Evolutionary conservation across 2,113 vertebrate genomes (phyloP).

Genomic region (Coreoperca whiteheadi): DNA sequence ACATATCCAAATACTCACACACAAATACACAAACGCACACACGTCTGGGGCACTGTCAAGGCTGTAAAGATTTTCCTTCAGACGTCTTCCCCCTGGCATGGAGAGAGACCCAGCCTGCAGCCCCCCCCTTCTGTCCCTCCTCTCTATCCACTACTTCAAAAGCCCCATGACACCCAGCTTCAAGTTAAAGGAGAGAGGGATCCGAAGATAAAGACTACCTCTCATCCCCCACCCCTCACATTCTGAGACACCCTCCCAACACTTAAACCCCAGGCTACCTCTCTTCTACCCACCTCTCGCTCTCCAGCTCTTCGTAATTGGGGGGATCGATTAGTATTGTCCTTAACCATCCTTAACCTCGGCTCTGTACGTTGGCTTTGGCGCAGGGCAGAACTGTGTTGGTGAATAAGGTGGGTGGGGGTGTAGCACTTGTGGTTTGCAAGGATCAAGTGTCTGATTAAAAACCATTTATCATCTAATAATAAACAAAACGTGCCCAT

Average conservation of each 20-base stretch:
- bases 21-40: slow-evolving; percentile 61
- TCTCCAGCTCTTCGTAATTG: slow-evolving; percentile 74
- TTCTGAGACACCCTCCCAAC: slow-evolving; percentile 61
- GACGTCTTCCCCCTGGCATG: slow-evolving; percentile 80
- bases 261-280: slow-evolving; percentile 63
- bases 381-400: slow-evolving; percentile 34
- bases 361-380: slow-evolving; percentile 57
- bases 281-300: slow-evolving; percentile 56
- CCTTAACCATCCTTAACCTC: slow-evolving; percentile 79
- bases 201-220: slow-evolving; percentile 74
- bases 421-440: slow-evolving; percentile 45
- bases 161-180: slow-evolving; percentile 80
- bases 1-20: slow-evolving; percentile 64
- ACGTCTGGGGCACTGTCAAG: slow-evolving; percentile 75
- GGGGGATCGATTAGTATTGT: slow-evolving; percentile 81
- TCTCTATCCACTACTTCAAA: slow-evolving; percentile 85
- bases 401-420: slow-evolving; percentile 41
- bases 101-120: slow-evolving; percentile 71
- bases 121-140: slow-evolving; percentile 62
- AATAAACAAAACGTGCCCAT: not conserved
- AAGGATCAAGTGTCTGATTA: slow-evolving; percentile 52
- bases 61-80: slow-evolving; percentile 86
- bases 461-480: slow-evolving; percentile 4
- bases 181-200: slow-evolving; percentile 81
- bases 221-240: slow-evolving; percentile 58